A percentile compares a stretch with the other conserved stretches of the same genome.
Evolutionary conservation across 2,888 invertebrate genomes (phyloP).

Genomic region (Pilophorus perplexus): DNA sequence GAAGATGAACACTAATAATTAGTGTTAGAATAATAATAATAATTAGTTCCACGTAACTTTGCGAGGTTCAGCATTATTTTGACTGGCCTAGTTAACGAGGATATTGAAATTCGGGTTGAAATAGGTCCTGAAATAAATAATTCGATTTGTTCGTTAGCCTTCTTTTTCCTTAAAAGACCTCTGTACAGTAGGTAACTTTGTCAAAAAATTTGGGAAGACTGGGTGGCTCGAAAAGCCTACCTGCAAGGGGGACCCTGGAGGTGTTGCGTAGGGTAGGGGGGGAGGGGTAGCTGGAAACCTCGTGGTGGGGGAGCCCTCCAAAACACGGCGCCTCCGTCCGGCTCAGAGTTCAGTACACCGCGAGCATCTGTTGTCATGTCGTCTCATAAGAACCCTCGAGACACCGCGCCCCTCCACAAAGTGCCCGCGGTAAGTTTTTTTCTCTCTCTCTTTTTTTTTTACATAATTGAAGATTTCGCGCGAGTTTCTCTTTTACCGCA

Average conservation of each 20-base stretch:
- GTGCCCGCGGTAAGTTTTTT: conserved; percentile 32
- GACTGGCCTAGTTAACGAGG: too few species aligned
- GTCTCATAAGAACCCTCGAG: conserved; percentile 15
- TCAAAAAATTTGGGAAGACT: background rate
- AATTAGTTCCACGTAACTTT: too few species aligned
- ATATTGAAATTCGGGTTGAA: too few species aligned
- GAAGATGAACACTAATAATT: too few species aligned
- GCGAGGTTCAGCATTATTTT: too few species aligned
- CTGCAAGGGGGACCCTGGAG: background rate
- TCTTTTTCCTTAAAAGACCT: too few species aligned
- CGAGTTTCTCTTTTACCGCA: too few species aligned
- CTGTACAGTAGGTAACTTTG: too few species aligned
- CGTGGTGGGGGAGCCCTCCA: background rate
- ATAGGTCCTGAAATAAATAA: too few species aligned
- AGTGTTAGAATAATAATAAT: too few species aligned
- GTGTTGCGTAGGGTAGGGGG: background rate
- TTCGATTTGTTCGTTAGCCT: too few species aligned
- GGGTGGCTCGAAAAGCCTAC: background rate
- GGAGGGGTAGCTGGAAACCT: background rate
- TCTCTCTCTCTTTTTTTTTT: too few species aligned
- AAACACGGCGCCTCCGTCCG: background rate
- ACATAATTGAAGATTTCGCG: background rate
- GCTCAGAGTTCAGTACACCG: conserved; percentile 39
- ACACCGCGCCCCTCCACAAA: conserved; percentile 40
- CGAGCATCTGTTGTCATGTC: conserved; percentile 34